Percentiles rank a stretch among this genome's conserved stretches.
Conservation (phyloP, 2,888 invertebrate genomes). For the Punctoribates punctum region DNA sequence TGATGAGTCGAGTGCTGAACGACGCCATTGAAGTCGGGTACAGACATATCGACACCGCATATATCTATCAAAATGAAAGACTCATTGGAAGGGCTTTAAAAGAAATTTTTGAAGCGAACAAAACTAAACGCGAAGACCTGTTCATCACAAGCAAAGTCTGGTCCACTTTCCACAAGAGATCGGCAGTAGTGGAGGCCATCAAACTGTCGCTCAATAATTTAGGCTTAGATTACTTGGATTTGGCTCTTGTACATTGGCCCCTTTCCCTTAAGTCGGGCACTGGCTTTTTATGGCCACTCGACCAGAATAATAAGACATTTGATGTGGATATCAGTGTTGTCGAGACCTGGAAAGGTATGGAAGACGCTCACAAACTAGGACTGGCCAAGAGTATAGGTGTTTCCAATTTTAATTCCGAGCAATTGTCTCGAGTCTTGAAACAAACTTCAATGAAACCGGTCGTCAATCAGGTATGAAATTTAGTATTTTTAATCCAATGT, state of each 20-base stretch:
- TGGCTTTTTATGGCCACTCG: background rate
- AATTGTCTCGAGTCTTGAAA: conserved; percentile 57
- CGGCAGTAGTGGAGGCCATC: conserved; percentile 9
- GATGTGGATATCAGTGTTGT: conserved; percentile 30
- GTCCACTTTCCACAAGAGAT: conserved; percentile 28
- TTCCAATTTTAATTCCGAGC: conserved; percentile 74
- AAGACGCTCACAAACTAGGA: conserved; percentile 55
- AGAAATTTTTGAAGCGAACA: background rate
- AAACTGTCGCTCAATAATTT: conserved; percentile 24
- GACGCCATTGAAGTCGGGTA: conserved; percentile 36
- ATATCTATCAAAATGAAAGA: conserved; percentile 39
- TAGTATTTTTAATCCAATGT: background rate
- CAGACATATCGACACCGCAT: conserved; percentile 38
- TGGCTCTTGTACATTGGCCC: conserved; percentile 36
- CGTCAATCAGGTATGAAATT: conserved; percentile 41
- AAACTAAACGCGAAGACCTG: conserved; percentile 24
- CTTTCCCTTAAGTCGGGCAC: conserved; percentile 4
- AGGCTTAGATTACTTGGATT: conserved; percentile 30
- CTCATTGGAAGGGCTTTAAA: conserved; percentile 23
- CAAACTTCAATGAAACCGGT: conserved; percentile 28
- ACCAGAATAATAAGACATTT: conserved; percentile 13
- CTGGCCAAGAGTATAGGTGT: conserved; percentile 73
- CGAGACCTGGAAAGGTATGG: conserved; percentile 39
- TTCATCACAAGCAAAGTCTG: conserved; percentile 41
- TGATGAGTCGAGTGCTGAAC: conserved; percentile 9